Evolutionary conservation across 2,888 invertebrate species (phyloP).

Genomic region (Erebia ligea): DNA sequence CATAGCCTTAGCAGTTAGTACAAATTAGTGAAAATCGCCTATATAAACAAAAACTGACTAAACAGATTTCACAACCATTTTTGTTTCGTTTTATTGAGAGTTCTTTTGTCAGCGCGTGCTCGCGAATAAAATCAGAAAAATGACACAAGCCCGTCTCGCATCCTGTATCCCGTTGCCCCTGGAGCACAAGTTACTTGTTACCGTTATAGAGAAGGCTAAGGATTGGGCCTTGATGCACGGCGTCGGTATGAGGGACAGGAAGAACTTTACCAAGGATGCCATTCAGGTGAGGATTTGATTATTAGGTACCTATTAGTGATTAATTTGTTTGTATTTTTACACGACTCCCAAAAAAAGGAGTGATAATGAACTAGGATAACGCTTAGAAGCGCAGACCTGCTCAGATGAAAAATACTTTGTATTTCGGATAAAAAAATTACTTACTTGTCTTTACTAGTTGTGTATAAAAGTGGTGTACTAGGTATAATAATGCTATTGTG

Average conservation of each 20-base stretch:
- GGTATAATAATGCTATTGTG: too few relatives aligned
- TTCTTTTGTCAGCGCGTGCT: constrained; percentile 1
- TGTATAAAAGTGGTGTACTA: too few relatives aligned
- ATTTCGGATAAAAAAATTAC: too few relatives aligned
- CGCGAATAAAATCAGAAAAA: constrained; percentile 43
- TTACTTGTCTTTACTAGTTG: too few relatives aligned
- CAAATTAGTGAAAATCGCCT: constrained; percentile 9
- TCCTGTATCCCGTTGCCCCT: constrained; percentile 87
- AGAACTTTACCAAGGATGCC: constrained; percentile 86
- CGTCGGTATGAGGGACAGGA: constrained; percentile 89
- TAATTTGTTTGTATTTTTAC: neutral
- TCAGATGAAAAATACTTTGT: too few relatives aligned
- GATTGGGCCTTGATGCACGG: constrained; percentile 95
- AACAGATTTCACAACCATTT: neutral
- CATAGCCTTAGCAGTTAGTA: too few relatives aligned
- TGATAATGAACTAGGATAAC: too few relatives aligned
- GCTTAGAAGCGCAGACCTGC: too few relatives aligned
- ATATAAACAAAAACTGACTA: neutral
- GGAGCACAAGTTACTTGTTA: constrained; percentile 84
- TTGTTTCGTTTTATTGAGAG: neutral
- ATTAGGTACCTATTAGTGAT: neutral
- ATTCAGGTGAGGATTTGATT: constrained; percentile 76
- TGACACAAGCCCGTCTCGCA: constrained; percentile 77
- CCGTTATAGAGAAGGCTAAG: constrained; percentile 88
- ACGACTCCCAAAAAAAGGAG: too few relatives aligned